Evolutionary conservation across 2,888 invertebrate genomes (phyloP), one percentile per base, ranked within the genome.

Genomic region (Tipula confusa): DNA sequence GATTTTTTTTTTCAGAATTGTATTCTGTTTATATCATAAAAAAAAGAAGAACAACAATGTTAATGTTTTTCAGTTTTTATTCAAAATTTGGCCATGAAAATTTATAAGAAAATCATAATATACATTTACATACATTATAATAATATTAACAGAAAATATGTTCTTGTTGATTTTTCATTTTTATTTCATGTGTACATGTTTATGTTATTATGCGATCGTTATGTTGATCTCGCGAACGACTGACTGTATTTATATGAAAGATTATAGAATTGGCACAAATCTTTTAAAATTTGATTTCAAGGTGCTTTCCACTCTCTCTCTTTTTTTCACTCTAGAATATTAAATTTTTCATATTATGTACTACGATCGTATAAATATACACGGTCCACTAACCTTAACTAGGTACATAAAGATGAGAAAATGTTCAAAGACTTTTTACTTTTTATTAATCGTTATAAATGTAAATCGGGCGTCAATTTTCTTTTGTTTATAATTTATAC

Each of bases 51-150:
- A 64, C 64, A 64, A 64, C 64, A 64, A 64, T 64, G 64, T 64
- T 64, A 64, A 64, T 64, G 64, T 64, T 64, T 64, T 9, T 64
- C 24, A 64, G 24, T 64, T 64, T 64, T 24, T 24, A 64, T 64
- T 64, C 64, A 64, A 64, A 64, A 64, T 64, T 64, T 64, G 64
- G 64, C 64, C 64, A 64, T 64, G 64, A 64, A 64, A 64, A 64
- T 64, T 64, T 64, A 43, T 43, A 43, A 43, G 43, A 43, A 33
- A 33, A 33, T 33, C 33, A 33, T 33, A 33, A 33, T 33, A 33
- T 33, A 33, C n/a, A n/a, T n/a, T 36, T 36, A 9, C 11, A 36
- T 36, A 36, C 43, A 15, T 15, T 5, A 43, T 15, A 43, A 43
- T 24, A n/a, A n/a, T n/a, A n/a, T n/a, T 9, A 64, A 64, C n/a